Conservation (phyloP, 2,888 invertebrate genomes). For the Eurytoma adleriae region DNA sequence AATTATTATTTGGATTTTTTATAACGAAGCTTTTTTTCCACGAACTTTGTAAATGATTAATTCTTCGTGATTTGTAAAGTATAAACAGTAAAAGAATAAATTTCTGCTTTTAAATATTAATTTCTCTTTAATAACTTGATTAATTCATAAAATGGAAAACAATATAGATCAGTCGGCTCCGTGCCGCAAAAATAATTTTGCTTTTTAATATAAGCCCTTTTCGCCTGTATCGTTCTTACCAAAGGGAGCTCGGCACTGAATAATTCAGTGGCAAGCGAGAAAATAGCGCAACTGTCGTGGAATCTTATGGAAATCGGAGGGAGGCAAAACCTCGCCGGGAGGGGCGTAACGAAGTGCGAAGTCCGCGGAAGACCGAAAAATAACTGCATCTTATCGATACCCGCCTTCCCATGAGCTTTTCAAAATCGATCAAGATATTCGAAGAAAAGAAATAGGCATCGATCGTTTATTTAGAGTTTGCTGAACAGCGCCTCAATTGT, state of each 20-base stretch:
- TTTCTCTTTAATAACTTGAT: background rate
- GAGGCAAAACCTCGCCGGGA: background rate
- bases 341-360: conserved; percentile 51
- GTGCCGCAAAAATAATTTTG: conserved; percentile 31
- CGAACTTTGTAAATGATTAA: no score
- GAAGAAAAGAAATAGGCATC: no score
- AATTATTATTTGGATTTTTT: no score
- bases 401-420: conserved; percentile 16
- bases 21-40: no score
- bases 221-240: background rate
- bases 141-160: background rate
- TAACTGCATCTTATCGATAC: conserved; percentile 33
- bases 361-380: conserved; percentile 26
- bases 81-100: background rate
- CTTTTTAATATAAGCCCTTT: conserved; percentile 45
- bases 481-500: no score
- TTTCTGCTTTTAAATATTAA: background rate
- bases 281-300: conserved; percentile 17
- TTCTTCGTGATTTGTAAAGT: no score
- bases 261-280: conserved; percentile 46
- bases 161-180: background rate
- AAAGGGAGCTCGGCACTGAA: conserved; percentile 24
- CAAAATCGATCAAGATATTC: conserved; percentile 52
- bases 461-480: no score
- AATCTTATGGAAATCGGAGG: conserved; percentile 38